A percentile compares a stretch with the other conserved stretches of the same genome.
phyloP scores from a whole-genome alignment of 2,113 vertebrate species.

The Arenaria interpres region DNA sequence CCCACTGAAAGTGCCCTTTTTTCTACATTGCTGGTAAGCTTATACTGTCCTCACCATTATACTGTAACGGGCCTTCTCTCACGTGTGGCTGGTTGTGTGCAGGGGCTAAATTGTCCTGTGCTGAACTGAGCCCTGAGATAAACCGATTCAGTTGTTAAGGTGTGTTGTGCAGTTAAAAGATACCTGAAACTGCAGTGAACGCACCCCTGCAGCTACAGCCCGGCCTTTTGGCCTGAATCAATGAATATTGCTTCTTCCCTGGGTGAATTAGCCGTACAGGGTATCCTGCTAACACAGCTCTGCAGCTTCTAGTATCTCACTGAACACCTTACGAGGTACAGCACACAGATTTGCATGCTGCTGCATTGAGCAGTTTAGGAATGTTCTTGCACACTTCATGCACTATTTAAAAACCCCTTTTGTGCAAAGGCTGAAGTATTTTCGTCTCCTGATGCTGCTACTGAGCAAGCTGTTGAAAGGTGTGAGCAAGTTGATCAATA shows the following conservation, averaged over 20 bases:
- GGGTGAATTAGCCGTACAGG: not conserved
- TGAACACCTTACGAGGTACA: not conserved
- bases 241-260: not conserved
- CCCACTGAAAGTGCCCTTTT: not conserved
- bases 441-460: not conserved
- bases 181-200: not conserved
- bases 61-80: not conserved
- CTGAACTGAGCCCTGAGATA: not conserved
- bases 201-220: not conserved
- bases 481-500: not conserved
- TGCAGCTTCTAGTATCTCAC: rapidly evolving
- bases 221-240: not conserved
- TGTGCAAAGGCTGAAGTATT: not conserved
- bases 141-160: not conserved
- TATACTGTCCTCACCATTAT: rapidly evolving
- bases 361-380: not conserved
- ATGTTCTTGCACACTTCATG: rapidly evolving
- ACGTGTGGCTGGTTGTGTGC: rapidly evolving
- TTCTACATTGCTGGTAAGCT: not conserved
- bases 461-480: not conserved
- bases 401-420: not conserved
- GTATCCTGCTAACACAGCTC: not conserved
- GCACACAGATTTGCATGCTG: rapidly evolving
- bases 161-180: not conserved
- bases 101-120: not conserved